Evolutionary conservation across 2,888 invertebrate species (phyloP).

Genomic region (Acronicta leporina): DNA sequence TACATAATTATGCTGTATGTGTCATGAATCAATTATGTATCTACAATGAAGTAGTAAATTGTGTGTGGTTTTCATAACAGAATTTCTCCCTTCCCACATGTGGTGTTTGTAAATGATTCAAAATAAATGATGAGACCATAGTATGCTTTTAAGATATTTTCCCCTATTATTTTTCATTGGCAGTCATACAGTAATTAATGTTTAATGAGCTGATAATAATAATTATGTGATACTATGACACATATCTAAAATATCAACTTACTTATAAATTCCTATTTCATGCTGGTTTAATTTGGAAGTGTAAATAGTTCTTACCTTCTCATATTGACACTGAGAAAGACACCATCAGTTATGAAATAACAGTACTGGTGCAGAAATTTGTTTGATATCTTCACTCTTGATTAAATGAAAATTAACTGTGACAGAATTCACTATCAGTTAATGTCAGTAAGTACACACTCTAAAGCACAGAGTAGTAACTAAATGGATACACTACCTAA

Average conservation of each 20-base stretch:
- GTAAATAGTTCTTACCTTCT: constrained; percentile 8
- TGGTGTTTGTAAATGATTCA: too few species aligned
- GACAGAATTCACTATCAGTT: background rate
- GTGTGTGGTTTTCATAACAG: too few species aligned
- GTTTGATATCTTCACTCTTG: constrained; percentile 9
- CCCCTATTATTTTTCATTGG: too few species aligned
- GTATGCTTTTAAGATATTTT: too few species aligned
- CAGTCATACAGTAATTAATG: too few species aligned
- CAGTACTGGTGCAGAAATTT: constrained; percentile 2
- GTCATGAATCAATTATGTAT: background rate
- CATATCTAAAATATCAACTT: too few species aligned
- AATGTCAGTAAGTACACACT: background rate
- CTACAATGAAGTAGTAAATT: background rate
- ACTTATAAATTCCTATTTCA: background rate
- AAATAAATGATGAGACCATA: too few species aligned
- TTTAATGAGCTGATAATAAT: too few species aligned
- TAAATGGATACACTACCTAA: constrained; percentile 36
- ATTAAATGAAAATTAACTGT: constrained; percentile 13
- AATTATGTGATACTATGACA: too few species aligned
- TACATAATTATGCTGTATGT: too few species aligned
- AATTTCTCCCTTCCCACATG: too few species aligned
- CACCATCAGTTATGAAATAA: background rate
- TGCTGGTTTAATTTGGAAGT: background rate
- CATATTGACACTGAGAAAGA: background rate
- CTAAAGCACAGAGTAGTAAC: constrained; percentile 41